phyloP scores from a whole-genome alignment of 1,140 invertebrate genomes.

The Cydia fagiglandana region DNA sequence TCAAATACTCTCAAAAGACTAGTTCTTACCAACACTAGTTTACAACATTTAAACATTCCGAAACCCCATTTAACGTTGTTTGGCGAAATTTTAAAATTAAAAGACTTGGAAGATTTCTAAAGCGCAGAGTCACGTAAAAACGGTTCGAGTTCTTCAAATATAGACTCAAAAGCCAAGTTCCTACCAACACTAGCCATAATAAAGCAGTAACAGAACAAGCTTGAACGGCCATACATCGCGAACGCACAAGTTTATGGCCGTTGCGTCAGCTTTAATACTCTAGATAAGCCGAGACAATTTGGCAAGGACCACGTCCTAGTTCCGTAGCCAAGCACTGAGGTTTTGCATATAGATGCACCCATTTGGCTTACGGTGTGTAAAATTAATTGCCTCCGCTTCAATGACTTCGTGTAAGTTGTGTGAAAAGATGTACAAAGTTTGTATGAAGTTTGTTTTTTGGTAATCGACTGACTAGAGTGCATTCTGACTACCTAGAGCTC shows the following conservation, averaged over 20 bases:
- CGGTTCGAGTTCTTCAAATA: neutral
- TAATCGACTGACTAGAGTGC: too few species aligned
- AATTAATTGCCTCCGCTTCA: slow-evolving; percentile 73
- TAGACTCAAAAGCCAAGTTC: neutral
- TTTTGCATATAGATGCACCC: slow-evolving; percentile 76
- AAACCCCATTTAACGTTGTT: too few species aligned
- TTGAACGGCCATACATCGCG: slow-evolving; percentile 58
- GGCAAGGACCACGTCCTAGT: slow-evolving; percentile 72
- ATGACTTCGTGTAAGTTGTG: slow-evolving; percentile 48
- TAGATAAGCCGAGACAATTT: slow-evolving; percentile 78
- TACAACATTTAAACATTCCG: too few species aligned
- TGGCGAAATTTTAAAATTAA: too few species aligned
- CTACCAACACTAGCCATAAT: slow-evolving; percentile 9
- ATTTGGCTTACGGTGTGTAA: slow-evolving; percentile 72
- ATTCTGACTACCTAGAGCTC: too few species aligned
- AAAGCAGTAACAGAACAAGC: slow-evolving; percentile 32
- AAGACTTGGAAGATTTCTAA: too few species aligned
- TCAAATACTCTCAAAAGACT: too few species aligned
- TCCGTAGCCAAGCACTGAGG: slow-evolving; percentile 70
- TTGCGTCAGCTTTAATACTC: slow-evolving; percentile 63
- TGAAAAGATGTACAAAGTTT: neutral
- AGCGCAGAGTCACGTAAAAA: too few species aligned
- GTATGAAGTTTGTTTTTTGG: neutral
- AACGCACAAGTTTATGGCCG: slow-evolving; percentile 71
- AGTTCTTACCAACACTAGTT: too few species aligned